Conservation (phyloP, 2,888 invertebrate species). For the Cylloceria caligata region DNA sequence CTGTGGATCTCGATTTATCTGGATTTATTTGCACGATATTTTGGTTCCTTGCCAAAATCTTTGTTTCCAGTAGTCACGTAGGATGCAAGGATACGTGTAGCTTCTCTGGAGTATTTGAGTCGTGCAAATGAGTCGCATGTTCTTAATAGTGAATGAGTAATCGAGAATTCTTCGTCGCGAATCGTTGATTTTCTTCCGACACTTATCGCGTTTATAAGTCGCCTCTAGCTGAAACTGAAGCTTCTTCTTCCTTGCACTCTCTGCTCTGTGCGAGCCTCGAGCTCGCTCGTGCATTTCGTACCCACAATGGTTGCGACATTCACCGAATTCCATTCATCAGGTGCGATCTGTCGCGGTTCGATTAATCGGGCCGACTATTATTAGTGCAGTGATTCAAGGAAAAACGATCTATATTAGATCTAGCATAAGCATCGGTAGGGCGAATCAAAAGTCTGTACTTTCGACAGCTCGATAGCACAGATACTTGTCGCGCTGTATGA, state of each 20-base stretch:
- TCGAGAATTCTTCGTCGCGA: slow-evolving; percentile 6
- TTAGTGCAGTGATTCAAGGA: slow-evolving; percentile 78
- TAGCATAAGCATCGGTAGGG: slow-evolving; percentile 36
- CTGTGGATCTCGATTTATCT: slow-evolving; percentile 73
- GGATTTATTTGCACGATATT: slow-evolving; percentile 78
- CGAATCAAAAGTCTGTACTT: slow-evolving; percentile 46
- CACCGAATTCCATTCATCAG: slow-evolving; percentile 74
- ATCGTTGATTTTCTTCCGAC: slow-evolving; percentile 3
- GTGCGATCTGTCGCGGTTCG: slow-evolving; percentile 73
- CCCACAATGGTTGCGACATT: slow-evolving; percentile 72
- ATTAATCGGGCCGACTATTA: slow-evolving; percentile 73
- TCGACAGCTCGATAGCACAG: slow-evolving; percentile 50
- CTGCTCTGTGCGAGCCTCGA: slow-evolving; percentile 37
- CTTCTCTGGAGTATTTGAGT: slow-evolving; percentile 39
- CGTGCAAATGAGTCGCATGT: not conserved
- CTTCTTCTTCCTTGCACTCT: slow-evolving; percentile 18
- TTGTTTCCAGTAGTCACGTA: slow-evolving; percentile 60
- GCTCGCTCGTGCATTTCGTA: slow-evolving; percentile 58
- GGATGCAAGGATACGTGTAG: slow-evolving; percentile 41
- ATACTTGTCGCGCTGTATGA: slow-evolving; percentile 40
- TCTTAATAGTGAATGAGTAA: slow-evolving; percentile 30
- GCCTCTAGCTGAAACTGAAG: not conserved
- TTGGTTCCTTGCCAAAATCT: slow-evolving; percentile 70
- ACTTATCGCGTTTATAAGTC: not conserved
- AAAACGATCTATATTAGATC: slow-evolving; percentile 71